Base-by-base conservation (phyloP, 2,888 invertebrate genomes). In the Erebia ligea region DNA sequence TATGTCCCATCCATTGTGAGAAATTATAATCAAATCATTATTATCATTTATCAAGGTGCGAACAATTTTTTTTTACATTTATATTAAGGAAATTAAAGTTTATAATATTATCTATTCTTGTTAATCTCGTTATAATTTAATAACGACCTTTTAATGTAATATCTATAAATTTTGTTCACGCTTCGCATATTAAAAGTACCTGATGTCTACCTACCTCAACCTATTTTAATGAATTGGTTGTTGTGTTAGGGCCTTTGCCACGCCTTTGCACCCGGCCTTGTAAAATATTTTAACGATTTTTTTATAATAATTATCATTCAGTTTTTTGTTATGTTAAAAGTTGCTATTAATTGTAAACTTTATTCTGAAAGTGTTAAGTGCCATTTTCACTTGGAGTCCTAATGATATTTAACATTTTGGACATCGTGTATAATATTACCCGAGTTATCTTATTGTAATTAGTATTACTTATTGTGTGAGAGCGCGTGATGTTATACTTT, bases 381-480 rank as follows among this genome's bases (percentile, higher is more conserved):
- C 89, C 89, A 88, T 88, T 80, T 77, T 77, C 77, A 84, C 84
- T 83, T 84, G 69, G 81, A 86, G 87, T 87, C 86, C 87, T 86
- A 79, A 72, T 78, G 78, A 76, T 80, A 79, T 76, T 75, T 79
- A 78, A 78, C 76, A 76, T 76, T 80, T 34, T 68, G 78, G 71
- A 75, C 56, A 75, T 74, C 73, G 75, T 81, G 77, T 80, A 82
- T 79, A 78, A 79, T 83, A 83, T 77, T 77, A n/a, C n/a, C n/a
- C 73, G 77, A 80, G 76, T 78, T 77, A 76, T 75, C 75, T 77
- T 79, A 81, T 85, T 86, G 82, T 84, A 82, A 84, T 91, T 88
- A 90, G 90, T 90, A 90, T 90, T 89, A 90, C 88, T 86, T 89
- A 89, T 84, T 87, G 87, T 86, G 85, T 84, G 88, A 79, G 83